These are phyloP conservation scores for Oreohelix idahoensis DNA, from an alignment of 1,140 invertebrate species.

Conservation along the genomic window DNA sequence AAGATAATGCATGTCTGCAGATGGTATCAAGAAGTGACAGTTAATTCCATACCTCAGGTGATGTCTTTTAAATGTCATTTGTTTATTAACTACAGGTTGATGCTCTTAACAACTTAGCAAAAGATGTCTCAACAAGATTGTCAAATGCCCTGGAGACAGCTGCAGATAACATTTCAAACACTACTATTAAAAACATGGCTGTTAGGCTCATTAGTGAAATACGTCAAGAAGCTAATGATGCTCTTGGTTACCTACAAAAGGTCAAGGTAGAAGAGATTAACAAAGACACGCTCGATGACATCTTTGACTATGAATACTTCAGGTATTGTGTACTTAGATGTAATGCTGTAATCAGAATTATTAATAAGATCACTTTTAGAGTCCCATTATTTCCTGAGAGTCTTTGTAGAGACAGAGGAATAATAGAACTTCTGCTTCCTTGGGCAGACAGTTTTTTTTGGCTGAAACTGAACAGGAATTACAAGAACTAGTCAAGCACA, in stretches of 20 bases:
- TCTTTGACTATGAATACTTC: background rate
- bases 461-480: too few species aligned
- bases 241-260: conserved; percentile 5
- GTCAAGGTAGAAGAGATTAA: background rate
- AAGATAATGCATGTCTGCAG: too few species aligned
- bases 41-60: too few species aligned
- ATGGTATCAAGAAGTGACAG: too few species aligned
- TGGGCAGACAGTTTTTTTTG: too few species aligned
- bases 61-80: background rate
- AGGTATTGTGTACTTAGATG: background rate
- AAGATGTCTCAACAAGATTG: conserved; percentile 39
- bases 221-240: conserved; percentile 38
- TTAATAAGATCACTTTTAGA: too few species aligned
- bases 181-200: conserved; percentile 41
- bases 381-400: too few species aligned
- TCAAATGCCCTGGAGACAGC: conserved; percentile 42
- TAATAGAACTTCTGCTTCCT: too few species aligned
- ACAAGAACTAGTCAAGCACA: too few species aligned
- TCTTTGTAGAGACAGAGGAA: too few species aligned
- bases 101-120: conserved; percentile 43
- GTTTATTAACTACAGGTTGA: background rate
- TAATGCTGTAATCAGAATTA: too few species aligned
- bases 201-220: conserved; percentile 45
- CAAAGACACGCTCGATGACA: background rate
- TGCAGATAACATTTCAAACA: conserved; percentile 44